Percentiles rank a stretch among this genome's conserved stretches.
Evolutionary conservation across 1,140 invertebrate genomes (phyloP).

Genomic region (Pachypeltis micranthus): DNA sequence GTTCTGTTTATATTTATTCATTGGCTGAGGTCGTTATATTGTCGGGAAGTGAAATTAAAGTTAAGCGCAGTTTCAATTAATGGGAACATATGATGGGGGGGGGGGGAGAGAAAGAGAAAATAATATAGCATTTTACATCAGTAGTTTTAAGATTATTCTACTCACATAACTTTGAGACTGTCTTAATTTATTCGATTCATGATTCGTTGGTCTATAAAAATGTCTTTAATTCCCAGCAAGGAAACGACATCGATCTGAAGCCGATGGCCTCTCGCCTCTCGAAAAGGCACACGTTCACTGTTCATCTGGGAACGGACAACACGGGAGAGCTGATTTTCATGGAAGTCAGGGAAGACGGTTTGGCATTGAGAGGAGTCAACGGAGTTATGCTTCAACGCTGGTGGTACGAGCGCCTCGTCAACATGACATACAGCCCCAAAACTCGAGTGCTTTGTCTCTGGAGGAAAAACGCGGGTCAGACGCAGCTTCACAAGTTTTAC

Average conservation of each 20-base stretch:
- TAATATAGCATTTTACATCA: not conserved
- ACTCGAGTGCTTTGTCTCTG: constrained; percentile 94
- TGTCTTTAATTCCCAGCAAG: constrained; percentile 49
- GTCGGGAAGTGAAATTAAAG: too few relatives aligned
- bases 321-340: constrained; percentile 88
- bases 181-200: too few relatives aligned
- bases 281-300: constrained; percentile 94
- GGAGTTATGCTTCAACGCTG: constrained; percentile 93
- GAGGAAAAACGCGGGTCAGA: constrained; percentile 78
- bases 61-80: too few relatives aligned
- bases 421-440: constrained; percentile 99
- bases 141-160: too few relatives aligned
- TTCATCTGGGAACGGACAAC: constrained; percentile 85
- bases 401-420: constrained; percentile 98
- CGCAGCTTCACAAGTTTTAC: constrained; percentile 96
- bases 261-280: constrained; percentile 81
- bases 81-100: too few relatives aligned
- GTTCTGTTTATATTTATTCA: too few relatives aligned
- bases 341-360: constrained; percentile 53
- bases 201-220: not conserved
- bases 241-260: constrained; percentile 93
- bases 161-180: too few relatives aligned
- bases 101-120: too few relatives aligned
- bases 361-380: constrained; percentile 57
- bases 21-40: too few relatives aligned